These are phyloP conservation scores for Hymenochirus boettgeri DNA, from an alignment of 2,113 vertebrate species.

Conservation along the genomic window DNA sequence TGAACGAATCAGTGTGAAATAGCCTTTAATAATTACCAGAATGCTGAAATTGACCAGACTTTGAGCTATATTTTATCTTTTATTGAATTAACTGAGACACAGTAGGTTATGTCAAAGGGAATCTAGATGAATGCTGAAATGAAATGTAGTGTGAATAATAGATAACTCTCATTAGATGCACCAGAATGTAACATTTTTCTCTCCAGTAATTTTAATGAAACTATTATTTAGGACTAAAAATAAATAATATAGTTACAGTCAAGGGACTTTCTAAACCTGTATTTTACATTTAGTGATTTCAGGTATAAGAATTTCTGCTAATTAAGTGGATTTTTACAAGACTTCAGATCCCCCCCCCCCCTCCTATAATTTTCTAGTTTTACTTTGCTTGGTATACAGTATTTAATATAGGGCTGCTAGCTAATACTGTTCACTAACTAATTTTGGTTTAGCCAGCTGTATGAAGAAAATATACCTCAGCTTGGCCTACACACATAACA, in stretches of 20 bases:
- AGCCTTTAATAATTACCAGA: slow-evolving; percentile 74
- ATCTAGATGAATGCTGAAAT: slow-evolving; percentile 78
- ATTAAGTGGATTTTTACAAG: too few species aligned
- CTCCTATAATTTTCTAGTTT: too few species aligned
- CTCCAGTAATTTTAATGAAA: slow-evolving; percentile 73
- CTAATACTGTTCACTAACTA: too few species aligned
- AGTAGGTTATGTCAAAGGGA: slow-evolving; percentile 78
- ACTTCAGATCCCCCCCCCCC: too few species aligned
- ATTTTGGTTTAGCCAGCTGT: too few species aligned
- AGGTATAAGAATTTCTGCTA: too few species aligned
- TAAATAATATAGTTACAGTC: slow-evolving; percentile 61
- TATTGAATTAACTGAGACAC: slow-evolving; percentile 79
- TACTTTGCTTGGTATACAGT: too few species aligned
- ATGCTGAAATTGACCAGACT: slow-evolving; percentile 69
- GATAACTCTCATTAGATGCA: slow-evolving; percentile 75
- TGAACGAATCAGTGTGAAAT: slow-evolving; percentile 70
- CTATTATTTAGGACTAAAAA: slow-evolving; percentile 63
- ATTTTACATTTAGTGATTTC: not conserved
- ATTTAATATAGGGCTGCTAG: too few species aligned
- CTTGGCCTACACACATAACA: too few species aligned
- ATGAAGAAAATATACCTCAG: too few species aligned
- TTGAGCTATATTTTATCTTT: slow-evolving; percentile 76
- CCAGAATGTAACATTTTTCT: slow-evolving; percentile 67
- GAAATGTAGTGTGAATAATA: slow-evolving; percentile 81
- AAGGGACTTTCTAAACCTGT: slow-evolving; percentile 16